Conservation (phyloP, 2,113 vertebrate genomes). For the Microcebus ravelobensis region DNA sequence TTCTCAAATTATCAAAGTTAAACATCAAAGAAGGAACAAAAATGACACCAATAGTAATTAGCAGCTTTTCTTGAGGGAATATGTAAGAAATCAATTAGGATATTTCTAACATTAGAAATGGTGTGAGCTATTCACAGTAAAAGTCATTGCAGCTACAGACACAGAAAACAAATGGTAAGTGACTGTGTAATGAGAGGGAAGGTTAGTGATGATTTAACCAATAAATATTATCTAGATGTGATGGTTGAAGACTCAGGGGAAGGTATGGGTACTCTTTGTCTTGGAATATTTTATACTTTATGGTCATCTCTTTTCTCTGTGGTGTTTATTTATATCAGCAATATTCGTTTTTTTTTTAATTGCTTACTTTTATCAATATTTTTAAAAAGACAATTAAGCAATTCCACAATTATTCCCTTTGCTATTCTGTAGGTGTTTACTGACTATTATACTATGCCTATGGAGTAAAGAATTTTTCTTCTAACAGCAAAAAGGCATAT, state of each 20-base stretch:
- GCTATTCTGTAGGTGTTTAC: neutral
- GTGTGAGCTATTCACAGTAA: neutral
- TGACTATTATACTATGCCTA: no score
- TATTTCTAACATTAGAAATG: neutral
- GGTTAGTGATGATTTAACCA: neutral
- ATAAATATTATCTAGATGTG: neutral
- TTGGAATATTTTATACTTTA: neutral
- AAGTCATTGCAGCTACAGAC: neutral
- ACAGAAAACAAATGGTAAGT: neutral
- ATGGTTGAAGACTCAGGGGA: neutral
- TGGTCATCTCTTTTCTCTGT: neutral
- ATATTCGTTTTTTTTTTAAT: neutral
- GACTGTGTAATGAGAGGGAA: neutral
- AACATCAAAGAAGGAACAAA: neutral
- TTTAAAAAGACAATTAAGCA: neutral
- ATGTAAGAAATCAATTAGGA: constrained; percentile 3
- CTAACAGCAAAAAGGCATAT: neutral
- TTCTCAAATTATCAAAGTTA: constrained; percentile 45
- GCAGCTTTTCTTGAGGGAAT: neutral
- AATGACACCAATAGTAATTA: constrained; percentile 21
- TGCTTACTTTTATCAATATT: neutral
- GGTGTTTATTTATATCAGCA: neutral
- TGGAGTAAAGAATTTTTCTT: neutral
- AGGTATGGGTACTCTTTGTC: neutral
- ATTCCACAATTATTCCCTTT: neutral